phyloP scores from a whole-genome alignment of 1,140 invertebrate species.

The Magallana angulata region DNA sequence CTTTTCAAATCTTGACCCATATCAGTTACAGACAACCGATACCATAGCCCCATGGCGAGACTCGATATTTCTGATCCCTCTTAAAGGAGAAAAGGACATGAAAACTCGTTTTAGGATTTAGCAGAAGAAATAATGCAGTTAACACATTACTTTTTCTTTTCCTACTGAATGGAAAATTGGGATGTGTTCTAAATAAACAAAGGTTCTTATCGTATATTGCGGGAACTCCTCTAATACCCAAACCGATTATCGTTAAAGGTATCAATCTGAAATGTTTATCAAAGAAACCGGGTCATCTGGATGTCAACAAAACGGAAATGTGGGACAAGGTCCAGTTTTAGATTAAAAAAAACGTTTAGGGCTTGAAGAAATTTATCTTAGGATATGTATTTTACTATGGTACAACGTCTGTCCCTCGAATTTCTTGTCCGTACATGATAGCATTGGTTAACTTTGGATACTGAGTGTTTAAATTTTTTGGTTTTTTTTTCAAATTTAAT shows the following conservation, averaged over 20 bases:
- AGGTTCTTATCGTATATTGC: constrained; percentile 22
- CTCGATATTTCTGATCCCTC: constrained; percentile 17
- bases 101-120: constrained; percentile 24
- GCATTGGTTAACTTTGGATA: no score
- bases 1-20: constrained; percentile 20
- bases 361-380: not conserved
- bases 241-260: constrained; percentile 33
- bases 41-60: constrained; percentile 1
- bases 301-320: constrained; percentile 9
- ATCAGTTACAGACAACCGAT: not conserved
- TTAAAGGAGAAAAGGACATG: constrained; percentile 13
- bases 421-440: no score
- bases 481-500: no score
- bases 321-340: constrained; percentile 18
- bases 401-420: no score
- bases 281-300: constrained; percentile 7
- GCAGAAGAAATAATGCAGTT: not conserved
- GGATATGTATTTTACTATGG: no score
- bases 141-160: constrained; percentile 2
- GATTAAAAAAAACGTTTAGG: not conserved
- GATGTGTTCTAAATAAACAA: constrained; percentile 19
- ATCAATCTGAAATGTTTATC: constrained; percentile 15
- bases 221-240: constrained; percentile 27
- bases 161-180: not conserved
- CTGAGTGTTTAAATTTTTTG: no score